Percentiles rank a stretch among this genome's conserved stretches.
Evolutionary conservation across 2,888 invertebrate species (phyloP).

Genomic region (Chrysolina oricalcia): DNA sequence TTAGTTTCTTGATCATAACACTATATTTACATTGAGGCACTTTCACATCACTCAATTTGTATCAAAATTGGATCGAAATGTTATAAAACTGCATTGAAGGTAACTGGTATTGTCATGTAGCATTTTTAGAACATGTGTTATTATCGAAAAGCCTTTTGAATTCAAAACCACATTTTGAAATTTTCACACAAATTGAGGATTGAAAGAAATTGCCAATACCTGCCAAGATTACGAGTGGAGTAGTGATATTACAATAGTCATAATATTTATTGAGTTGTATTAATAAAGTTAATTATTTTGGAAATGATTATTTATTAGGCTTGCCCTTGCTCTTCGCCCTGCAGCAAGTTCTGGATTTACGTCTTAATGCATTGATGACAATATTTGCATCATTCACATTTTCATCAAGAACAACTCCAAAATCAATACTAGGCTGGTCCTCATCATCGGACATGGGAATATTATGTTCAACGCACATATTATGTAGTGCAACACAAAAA

Average conservation of each 20-base stretch:
- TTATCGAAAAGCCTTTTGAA: not conserved
- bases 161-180: not conserved
- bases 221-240: not conserved
- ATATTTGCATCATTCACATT: not conserved
- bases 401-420: no score
- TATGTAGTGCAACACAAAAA: conserved; percentile 42
- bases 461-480: no score
- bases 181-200: not conserved
- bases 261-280: not conserved
- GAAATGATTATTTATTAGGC: conserved; percentile 5
- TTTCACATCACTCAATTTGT: not conserved
- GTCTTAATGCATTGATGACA: conserved; percentile 1
- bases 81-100: no score
- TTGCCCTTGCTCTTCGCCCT: not conserved
- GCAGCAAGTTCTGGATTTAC: conserved; percentile 7
- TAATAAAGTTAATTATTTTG: not conserved
- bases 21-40: not conserved
- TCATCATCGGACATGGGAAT: conserved; percentile 3
- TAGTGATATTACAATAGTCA: not conserved
- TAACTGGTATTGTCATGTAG: no score
- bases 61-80: not conserved
- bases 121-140: conserved; percentile 3
- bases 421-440: not conserved
- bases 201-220: conserved; percentile 12
- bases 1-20: not conserved